Conservation (phyloP, 30 jellyfish, hydroid and myxozoan genomes). For the Turritopsis dohrnii region DNA sequence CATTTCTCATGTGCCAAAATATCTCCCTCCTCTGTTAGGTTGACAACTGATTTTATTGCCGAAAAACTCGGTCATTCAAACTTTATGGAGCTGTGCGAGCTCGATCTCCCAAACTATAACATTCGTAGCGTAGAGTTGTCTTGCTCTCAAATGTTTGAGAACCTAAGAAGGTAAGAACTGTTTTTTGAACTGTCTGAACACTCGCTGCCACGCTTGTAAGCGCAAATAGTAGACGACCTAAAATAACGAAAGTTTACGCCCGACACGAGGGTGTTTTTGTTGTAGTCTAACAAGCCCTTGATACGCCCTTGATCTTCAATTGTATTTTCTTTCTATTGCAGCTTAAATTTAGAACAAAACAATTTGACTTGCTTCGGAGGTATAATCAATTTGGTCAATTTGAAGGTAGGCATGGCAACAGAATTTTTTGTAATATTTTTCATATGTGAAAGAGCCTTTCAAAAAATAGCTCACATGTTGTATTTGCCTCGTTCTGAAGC, state of each 20-base stretch:
- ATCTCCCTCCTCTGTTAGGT: constrained; percentile 19
- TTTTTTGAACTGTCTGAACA: no score
- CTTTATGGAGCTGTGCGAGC: constrained; percentile 74
- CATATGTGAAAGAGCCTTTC: no score
- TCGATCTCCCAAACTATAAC: constrained; percentile 74
- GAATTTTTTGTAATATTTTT: no score
- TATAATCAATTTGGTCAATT: constrained; percentile 40
- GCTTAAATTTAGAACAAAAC: constrained; percentile 80
- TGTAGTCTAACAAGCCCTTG: neutral
- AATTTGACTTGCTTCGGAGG: constrained; percentile 68
- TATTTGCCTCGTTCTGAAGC: no score
- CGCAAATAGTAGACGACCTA: no score
- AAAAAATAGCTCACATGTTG: no score
- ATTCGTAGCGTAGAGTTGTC: constrained; percentile 66
- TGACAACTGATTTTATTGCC: constrained; percentile 80
- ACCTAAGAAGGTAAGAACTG: constrained; percentile 45
- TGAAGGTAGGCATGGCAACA: constrained; percentile 39
- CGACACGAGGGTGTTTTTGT: no score
- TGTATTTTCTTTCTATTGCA: neutral
- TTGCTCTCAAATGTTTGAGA: constrained; percentile 39
- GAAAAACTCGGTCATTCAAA: constrained; percentile 88
- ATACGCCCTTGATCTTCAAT: neutral
- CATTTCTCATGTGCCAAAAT: no score
- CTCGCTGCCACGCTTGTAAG: no score
- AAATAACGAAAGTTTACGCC: no score